A percentile compares a stretch with the other conserved stretches of the same genome.
Evolutionary conservation across 2,113 vertebrate genomes (phyloP).

Genomic region (Sander lucioperca): DNA sequence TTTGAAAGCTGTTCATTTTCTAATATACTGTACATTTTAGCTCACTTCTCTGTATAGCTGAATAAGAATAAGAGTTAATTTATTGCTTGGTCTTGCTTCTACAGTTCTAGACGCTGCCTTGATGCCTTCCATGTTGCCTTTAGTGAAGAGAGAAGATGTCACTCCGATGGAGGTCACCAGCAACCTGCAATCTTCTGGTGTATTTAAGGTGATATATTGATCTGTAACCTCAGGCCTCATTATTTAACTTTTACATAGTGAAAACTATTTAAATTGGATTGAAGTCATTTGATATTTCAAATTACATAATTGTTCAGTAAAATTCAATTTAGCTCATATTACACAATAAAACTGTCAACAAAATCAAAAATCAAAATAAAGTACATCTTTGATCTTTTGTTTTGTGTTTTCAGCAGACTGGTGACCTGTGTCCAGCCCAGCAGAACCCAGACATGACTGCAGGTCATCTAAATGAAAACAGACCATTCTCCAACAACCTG

Average conservation of each 20-base stretch:
- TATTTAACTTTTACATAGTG: not conserved
- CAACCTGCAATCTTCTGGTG: constrained; percentile 85
- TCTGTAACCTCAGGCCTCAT: not conserved
- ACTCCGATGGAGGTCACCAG: constrained; percentile 96
- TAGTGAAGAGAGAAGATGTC: constrained; percentile 95
- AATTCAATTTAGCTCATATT: not conserved
- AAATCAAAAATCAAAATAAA: not conserved
- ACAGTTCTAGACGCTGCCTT: constrained; percentile 89
- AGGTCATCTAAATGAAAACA: constrained; percentile 84
- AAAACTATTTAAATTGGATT: not conserved
- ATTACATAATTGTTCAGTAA: not conserved
- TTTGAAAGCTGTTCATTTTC: not conserved
- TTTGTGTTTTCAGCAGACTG: constrained; percentile 78
- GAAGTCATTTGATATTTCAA: not conserved
- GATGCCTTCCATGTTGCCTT: constrained; percentile 89
- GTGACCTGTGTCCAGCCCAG: constrained; percentile 86
- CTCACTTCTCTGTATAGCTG: not conserved
- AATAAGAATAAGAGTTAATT: not conserved
- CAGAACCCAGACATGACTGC: constrained; percentile 86
- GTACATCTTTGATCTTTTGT: constrained; percentile 27
- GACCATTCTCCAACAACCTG: constrained; percentile 86
- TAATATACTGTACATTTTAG: not conserved
- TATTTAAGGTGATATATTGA: constrained; percentile 86
- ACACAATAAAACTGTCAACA: not conserved
- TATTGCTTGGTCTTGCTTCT: constrained; percentile 45